Conservation (phyloP, 2,888 invertebrate genomes). For the Andricus quercusramuli region DNA sequence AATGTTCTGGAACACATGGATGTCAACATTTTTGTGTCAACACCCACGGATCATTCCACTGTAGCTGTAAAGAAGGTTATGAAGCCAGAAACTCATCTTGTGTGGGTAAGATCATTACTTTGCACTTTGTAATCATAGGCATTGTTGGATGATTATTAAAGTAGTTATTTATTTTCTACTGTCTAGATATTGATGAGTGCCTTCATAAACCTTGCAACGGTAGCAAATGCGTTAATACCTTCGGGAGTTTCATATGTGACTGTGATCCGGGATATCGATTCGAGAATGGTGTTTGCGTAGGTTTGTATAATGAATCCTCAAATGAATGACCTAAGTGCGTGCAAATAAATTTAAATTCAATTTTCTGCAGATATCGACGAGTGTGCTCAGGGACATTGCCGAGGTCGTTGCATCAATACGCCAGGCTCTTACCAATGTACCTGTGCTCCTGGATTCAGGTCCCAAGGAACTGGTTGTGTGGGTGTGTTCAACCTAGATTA, state of each 20-base stretch:
- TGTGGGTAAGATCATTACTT: constrained; percentile 61
- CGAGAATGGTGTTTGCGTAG: constrained; percentile 67
- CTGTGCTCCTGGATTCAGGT: constrained; percentile 68
- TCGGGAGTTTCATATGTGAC: constrained; percentile 72
- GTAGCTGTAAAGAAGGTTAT: constrained; percentile 70
- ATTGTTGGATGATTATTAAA: not conserved
- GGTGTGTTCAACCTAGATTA: constrained; percentile 61
- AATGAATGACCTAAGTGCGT: constrained; percentile 31
- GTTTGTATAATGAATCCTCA: constrained; percentile 61
- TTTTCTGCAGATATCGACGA: constrained; percentile 70
- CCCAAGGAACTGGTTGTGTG: constrained; percentile 63
- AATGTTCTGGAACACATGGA: constrained; percentile 73
- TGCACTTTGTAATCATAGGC: not conserved
- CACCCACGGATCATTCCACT: constrained; percentile 78
- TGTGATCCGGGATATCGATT: constrained; percentile 70
- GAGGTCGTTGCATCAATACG: constrained; percentile 72
- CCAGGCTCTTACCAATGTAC: constrained; percentile 71
- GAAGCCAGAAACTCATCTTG: constrained; percentile 63
- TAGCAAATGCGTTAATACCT: constrained; percentile 70
- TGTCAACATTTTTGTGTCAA: constrained; percentile 79
- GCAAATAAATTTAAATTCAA: constrained; percentile 49
- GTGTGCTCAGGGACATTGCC: constrained; percentile 67
- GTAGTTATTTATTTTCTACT: not conserved
- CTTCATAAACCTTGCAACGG: constrained; percentile 63
- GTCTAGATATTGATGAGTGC: constrained; percentile 74